A percentile compares a stretch with the other conserved stretches of the same genome.
These are phyloP conservation scores for Drosophila kambysellisi DNA, from an alignment of 2,888 invertebrate species.

Conservation along the genomic window DNA sequence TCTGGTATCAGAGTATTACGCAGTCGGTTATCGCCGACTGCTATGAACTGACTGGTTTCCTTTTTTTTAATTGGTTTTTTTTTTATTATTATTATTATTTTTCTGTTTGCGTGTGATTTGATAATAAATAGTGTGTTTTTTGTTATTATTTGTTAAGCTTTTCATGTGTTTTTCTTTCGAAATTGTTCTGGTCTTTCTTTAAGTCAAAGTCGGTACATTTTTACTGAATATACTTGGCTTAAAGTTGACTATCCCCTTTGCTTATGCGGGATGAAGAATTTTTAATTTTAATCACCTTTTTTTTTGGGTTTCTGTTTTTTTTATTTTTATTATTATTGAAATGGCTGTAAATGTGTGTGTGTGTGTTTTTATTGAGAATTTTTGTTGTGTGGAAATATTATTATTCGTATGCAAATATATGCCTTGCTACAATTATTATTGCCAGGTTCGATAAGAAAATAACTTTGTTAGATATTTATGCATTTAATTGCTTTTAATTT, in stretches of 20 bases:
- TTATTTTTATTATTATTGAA: conserved; percentile 27
- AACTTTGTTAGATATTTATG: conserved; percentile 51
- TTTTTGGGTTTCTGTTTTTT: not conserved
- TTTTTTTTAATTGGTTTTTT: not conserved
- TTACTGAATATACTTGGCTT: conserved; percentile 16
- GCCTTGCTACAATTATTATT: conserved; percentile 74
- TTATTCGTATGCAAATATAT: conserved; percentile 48
- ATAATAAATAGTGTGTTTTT: conserved; percentile 4
- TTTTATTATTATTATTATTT: not conserved
- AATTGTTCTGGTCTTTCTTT: conserved; percentile 21
- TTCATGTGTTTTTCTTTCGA: conserved; percentile 3
- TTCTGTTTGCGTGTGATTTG: conserved; percentile 2
- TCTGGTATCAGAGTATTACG: conserved; percentile 4
- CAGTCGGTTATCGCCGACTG: conserved; percentile 2
- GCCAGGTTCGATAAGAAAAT: conserved; percentile 80
- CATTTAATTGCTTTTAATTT: conserved; percentile 37
- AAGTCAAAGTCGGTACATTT: conserved; percentile 3
- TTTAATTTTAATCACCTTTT: conserved; percentile 13
- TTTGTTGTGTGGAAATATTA: conserved; percentile 20
- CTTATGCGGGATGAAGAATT: conserved; percentile 10
- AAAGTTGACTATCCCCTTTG: conserved; percentile 21
- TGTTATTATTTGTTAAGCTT: conserved; percentile 1
- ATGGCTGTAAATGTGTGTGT: conserved; percentile 39
- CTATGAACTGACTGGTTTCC: not conserved
- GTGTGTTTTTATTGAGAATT: conserved; percentile 9